Percentiles rank a stretch among this genome's conserved stretches.
Evolutionary conservation across 2,113 vertebrate genomes (phyloP).

Genomic region (Hypocryptadius cinnamomeus): DNA sequence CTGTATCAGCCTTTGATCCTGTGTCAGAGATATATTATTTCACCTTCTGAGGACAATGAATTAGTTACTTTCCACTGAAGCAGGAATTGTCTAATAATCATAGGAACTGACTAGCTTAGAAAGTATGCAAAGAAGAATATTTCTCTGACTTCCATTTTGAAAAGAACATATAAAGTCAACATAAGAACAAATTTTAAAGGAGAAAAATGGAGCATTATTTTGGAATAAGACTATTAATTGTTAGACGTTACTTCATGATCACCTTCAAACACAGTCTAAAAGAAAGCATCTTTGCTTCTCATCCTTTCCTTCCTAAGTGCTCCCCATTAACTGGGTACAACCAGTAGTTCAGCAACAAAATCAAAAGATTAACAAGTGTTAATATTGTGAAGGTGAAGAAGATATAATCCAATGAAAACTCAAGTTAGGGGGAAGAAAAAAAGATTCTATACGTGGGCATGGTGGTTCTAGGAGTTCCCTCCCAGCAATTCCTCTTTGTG

Average conservation of each 20-base stretch:
- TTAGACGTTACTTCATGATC: neutral
- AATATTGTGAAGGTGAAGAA: neutral
- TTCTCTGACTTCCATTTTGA: neutral
- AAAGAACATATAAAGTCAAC: neutral
- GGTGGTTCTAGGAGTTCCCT: neutral
- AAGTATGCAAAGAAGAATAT: neutral
- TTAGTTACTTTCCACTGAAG: neutral
- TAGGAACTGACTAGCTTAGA: neutral
- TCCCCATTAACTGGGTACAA: neutral
- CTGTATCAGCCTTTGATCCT: neutral
- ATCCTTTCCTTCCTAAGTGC: neutral
- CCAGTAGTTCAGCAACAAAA: neutral
- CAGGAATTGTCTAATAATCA: neutral
- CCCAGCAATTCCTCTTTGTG: neutral
- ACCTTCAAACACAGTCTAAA: neutral
- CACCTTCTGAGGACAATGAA: neutral
- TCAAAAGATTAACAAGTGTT: neutral
- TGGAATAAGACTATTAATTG: neutral
- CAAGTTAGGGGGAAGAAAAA: neutral
- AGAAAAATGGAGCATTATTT: neutral
- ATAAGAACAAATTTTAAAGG: neutral
- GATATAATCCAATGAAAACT: neutral
- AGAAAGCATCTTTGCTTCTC: neutral
- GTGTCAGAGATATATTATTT: neutral
- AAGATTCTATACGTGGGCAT: accelerated